phyloP scores from a whole-genome alignment of 2,113 vertebrate species.

The Campylomormyrus numenius region DNA sequence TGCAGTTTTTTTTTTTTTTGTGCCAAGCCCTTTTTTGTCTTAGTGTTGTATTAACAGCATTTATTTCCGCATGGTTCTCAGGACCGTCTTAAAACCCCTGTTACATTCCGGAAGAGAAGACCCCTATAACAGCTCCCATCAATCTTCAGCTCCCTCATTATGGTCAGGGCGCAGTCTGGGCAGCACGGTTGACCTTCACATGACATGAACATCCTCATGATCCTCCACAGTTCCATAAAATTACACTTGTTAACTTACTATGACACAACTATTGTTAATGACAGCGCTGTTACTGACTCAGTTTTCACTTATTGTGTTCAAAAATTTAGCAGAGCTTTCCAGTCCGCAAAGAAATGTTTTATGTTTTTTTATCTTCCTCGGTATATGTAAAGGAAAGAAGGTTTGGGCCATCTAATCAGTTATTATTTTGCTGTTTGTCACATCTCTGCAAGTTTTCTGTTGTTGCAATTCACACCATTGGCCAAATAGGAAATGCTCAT shows the following conservation, averaged over 20 bases:
- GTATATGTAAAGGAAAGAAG: background rate
- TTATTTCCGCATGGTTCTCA: background rate
- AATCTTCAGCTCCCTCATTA: background rate
- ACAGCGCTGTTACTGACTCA: background rate
- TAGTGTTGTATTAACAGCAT: background rate
- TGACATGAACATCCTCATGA: background rate
- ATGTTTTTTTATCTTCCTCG: background rate
- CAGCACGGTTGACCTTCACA: background rate
- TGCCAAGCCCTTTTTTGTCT: background rate
- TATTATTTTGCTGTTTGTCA: background rate
- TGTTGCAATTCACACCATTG: background rate
- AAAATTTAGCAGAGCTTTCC: background rate
- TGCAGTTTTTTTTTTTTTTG: background rate
- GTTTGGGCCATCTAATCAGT: background rate
- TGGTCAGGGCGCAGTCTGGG: background rate
- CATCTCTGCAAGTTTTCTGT: background rate
- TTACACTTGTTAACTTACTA: background rate
- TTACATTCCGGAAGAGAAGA: background rate
- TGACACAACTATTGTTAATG: background rate
- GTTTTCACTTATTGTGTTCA: background rate
- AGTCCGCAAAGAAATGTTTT: background rate
- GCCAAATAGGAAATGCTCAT: background rate
- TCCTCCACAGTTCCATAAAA: background rate
- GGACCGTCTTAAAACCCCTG: background rate
- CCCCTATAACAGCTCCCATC: background rate